A percentile compares a stretch with the other conserved stretches of the same genome.
These are phyloP conservation scores for Cantharis lateralis DNA, from an alignment of 2,888 invertebrate genomes.

Conservation along the genomic window DNA sequence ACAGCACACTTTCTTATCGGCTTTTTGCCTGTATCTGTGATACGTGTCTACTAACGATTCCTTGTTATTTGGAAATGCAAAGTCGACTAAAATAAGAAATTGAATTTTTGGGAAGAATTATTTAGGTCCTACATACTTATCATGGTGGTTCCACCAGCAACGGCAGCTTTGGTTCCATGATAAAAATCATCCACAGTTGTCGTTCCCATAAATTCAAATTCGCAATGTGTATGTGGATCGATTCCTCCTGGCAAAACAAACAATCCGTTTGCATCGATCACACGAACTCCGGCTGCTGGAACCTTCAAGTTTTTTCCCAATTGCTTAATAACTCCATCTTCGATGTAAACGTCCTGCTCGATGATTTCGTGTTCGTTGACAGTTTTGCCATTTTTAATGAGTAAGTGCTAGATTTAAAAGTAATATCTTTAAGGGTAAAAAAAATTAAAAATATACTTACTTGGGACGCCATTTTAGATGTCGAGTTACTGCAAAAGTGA, in stretches of 20 bases:
- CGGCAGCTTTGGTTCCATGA: constrained; percentile 87
- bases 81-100: constrained; percentile 68
- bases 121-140: constrained; percentile 65
- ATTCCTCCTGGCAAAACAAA: constrained; percentile 90
- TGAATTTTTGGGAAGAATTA: neutral
- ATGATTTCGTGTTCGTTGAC: constrained; percentile 88
- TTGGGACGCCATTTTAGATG: neutral
- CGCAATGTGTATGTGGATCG: constrained; percentile 93
- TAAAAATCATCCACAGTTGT: constrained; percentile 90
- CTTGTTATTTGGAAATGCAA: constrained; percentile 75
- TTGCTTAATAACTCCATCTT: constrained; percentile 91
- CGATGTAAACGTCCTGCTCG: constrained; percentile 89
- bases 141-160: constrained; percentile 95
- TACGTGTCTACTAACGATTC: constrained; percentile 86
- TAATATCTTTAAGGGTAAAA: neutral
- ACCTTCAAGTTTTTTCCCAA: constrained; percentile 80
- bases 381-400: constrained; percentile 90
- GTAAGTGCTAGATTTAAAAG: neutral
- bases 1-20: constrained; percentile 93
- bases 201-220: constrained; percentile 86
- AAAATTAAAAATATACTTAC: neutral
- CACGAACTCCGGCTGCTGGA: constrained; percentile 79
- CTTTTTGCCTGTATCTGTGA: constrained; percentile 82
- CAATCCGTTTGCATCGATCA: constrained; percentile 88
- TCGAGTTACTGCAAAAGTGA: neutral